Base-by-base conservation (phyloP, 1,140 invertebrate species). In the Lucilia cuprina region DNA sequence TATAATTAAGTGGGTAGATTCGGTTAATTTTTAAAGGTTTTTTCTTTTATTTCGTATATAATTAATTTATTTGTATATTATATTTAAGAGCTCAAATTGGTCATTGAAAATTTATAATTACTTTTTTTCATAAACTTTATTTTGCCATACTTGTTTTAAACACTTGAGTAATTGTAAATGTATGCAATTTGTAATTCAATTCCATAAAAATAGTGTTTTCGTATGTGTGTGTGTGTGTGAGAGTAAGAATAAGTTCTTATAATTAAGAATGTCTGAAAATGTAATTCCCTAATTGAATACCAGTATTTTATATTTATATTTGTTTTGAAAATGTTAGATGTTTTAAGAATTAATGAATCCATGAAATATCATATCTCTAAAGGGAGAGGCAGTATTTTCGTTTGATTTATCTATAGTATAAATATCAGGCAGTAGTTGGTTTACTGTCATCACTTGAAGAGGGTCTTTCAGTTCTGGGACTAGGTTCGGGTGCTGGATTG, bases 401-500 rank as follows among this genome's bases (percentile, higher is more conserved):
- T 49, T 50, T 47, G 30, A 19, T 80, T 80, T 80, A 80, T 49
- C 77, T 83, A 34, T 83, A 82, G 10, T 47, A 77, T 55, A 85
- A 55, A 83, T 82, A 85, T 85, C 84, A 84, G 65, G 84, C 84
- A 8, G 84, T 85, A 9, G 83, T 65, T 17, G 84, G 82, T 80
- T 85, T 83, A 19, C 65, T 30, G 14, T 30, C 80, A 65, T 74
- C 47, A 35, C 47, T 30, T 34, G 30, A 50, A 21, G 21, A 50
- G 50, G 50, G 50, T 49, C 82, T n/a, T 4, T 60, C 82, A 12
- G 82, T 70, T n/a, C 77, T 7, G 3, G 77, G 77, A 49, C 77
- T 80, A 21, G 77, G n/a, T 88, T 89, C 88, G 87, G 87, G 88
- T 86, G 82, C 87, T 89, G 85, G 88, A 84, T 75, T 88, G 86